These are phyloP conservation scores for Poecilia wingei DNA, from an alignment of 2,797 vertebrate genomes.

Conservation along the genomic window DNA sequence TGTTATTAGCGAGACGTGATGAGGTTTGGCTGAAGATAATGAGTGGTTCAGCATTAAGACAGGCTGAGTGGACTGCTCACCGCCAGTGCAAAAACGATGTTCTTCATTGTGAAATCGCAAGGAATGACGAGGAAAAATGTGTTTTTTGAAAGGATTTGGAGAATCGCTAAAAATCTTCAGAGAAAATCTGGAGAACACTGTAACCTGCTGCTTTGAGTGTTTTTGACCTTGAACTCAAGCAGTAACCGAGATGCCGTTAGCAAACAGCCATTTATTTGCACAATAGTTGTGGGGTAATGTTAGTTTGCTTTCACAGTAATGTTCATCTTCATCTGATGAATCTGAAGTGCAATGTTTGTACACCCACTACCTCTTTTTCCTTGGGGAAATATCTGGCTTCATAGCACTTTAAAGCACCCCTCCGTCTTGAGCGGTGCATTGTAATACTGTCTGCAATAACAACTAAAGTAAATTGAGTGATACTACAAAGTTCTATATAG, in stretches of 20 bases:
- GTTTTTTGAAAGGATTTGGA: background rate
- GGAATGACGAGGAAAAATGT: background rate
- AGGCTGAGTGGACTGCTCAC: background rate
- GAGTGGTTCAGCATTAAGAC: background rate
- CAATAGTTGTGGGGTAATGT: background rate
- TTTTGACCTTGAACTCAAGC: background rate
- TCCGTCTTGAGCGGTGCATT: background rate
- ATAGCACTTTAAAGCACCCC: background rate
- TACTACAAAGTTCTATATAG: background rate
- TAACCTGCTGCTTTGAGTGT: background rate
- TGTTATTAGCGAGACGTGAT: background rate
- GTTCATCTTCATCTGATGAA: background rate
- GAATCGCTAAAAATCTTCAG: background rate
- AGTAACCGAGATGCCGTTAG: background rate
- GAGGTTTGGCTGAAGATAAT: background rate
- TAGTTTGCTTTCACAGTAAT: constrained; percentile 10
- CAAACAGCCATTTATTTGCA: constrained; percentile 5
- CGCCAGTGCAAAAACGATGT: background rate
- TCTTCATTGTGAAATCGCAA: background rate
- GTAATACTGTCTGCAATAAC: constrained; percentile 1
- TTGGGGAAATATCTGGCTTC: constrained; percentile 7
- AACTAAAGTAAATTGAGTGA: background rate
- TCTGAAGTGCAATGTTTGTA: constrained; percentile 9
- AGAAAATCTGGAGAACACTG: background rate
- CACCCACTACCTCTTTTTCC: constrained; percentile 1